These are phyloP conservation scores for Leptodactylus fuscus DNA, from an alignment of 2,113 vertebrate genomes.

Conservation along the genomic window DNA sequence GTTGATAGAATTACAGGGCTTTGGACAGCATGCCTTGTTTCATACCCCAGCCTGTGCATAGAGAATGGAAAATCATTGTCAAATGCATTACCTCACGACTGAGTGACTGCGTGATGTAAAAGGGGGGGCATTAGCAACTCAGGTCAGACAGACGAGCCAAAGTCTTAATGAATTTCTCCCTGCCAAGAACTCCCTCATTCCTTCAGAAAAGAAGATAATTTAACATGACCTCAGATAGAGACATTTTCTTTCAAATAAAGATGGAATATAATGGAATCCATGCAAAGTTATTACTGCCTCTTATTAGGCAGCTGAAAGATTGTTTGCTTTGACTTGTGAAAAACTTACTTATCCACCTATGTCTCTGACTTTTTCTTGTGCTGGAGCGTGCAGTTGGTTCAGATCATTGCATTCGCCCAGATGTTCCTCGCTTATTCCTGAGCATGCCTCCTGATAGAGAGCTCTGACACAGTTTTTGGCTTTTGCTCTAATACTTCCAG, in stretches of 20 bases:
- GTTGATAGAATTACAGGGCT: slow-evolving; percentile 79
- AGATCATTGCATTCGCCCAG: slow-evolving; percentile 75
- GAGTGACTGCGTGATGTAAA: slow-evolving; percentile 73
- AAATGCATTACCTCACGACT: slow-evolving; percentile 73
- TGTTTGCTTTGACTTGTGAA: slow-evolving; percentile 26
- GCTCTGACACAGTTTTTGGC: slow-evolving; percentile 78
- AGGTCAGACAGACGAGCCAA: slow-evolving; percentile 67
- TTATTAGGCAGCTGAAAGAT: slow-evolving; percentile 34
- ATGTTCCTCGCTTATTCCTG: slow-evolving; percentile 73
- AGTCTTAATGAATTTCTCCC: slow-evolving; percentile 66
- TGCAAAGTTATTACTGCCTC: neutral
- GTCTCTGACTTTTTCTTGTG: slow-evolving; percentile 33
- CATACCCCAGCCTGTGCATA: slow-evolving; percentile 71
- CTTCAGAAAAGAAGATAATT: slow-evolving; percentile 61
- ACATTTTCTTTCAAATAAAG: slow-evolving; percentile 10
- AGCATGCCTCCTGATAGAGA: slow-evolving; percentile 73
- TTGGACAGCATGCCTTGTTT: slow-evolving; percentile 77
- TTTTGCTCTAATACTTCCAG: slow-evolving; percentile 80
- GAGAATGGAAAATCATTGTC: slow-evolving; percentile 78
- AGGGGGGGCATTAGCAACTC: slow-evolving; percentile 66
- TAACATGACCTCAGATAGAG: slow-evolving; percentile 22
- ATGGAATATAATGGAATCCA: neutral
- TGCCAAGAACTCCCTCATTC: slow-evolving; percentile 63
- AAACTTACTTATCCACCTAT: slow-evolving; percentile 31
- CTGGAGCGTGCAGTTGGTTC: slow-evolving; percentile 73